phyloP scores from a whole-genome alignment of 64 coral and sea anemone genomes.

The Montipora efflorescens region DNA sequence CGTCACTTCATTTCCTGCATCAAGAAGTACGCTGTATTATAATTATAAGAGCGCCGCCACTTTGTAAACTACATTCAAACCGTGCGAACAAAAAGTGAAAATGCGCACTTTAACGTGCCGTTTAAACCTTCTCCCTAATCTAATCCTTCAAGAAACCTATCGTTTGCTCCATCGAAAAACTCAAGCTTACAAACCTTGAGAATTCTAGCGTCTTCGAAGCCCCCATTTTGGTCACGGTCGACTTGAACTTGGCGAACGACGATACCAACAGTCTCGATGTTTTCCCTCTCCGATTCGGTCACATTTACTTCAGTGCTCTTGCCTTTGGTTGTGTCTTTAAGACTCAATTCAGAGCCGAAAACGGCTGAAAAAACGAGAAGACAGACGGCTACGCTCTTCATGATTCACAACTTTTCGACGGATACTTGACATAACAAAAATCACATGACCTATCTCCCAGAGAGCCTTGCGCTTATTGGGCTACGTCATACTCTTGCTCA shows the following conservation, averaged over 20 bases:
- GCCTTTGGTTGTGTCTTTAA: background rate
- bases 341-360: background rate
- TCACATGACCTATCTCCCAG: background rate
- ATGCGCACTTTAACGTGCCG: background rate
- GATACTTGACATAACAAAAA: no score
- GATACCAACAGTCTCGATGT: conserved; percentile 39
- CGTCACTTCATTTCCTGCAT: background rate
- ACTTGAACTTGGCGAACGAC: conserved; percentile 33
- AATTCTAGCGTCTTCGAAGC: conserved; percentile 69
- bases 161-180: background rate
- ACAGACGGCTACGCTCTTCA: background rate
- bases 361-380: background rate
- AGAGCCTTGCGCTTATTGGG: no score
- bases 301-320: conserved; percentile 44
- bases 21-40: background rate
- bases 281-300: conserved; percentile 48
- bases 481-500: no score
- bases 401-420: background rate
- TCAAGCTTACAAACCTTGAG: conserved; percentile 44
- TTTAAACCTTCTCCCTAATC: background rate
- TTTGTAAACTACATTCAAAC: background rate
- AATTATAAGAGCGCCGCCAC: no score
- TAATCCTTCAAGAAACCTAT: background rate
- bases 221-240: conserved; percentile 50
- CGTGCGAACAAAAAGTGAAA: background rate